Conservation (phyloP, 53 echinoderm and acorn worm genomes). For the Mesocentrotus franciscanus region DNA sequence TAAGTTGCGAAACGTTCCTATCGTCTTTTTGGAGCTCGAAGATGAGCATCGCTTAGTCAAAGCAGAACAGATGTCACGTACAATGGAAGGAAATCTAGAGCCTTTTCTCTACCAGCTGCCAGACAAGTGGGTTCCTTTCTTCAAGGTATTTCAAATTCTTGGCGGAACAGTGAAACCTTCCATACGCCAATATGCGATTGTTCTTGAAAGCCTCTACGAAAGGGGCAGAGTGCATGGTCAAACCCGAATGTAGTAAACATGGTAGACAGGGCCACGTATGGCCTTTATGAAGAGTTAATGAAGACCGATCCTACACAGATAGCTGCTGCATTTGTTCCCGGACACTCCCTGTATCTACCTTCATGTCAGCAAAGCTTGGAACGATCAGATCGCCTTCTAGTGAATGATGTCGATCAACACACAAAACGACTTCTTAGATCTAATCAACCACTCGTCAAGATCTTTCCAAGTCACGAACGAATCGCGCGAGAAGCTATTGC, state of each 20-base stretch:
- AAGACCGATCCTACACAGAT: background rate
- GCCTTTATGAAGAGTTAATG: background rate
- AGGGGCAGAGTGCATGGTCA: background rate
- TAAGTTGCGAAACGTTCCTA: constrained; percentile 21
- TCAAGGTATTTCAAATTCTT: constrained; percentile 36
- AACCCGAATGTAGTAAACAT: constrained; percentile 32
- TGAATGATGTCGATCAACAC: background rate
- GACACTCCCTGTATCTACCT: constrained; percentile 3
- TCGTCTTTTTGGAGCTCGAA: constrained; percentile 15
- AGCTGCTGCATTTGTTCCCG: background rate
- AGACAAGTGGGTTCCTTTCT: constrained; percentile 52
- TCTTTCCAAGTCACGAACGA: background rate
- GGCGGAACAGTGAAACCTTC: constrained; percentile 67
- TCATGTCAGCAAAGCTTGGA: background rate
- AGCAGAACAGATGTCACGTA: constrained; percentile 46
- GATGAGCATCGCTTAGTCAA: background rate
- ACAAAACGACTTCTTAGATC: background rate
- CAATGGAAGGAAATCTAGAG: background rate
- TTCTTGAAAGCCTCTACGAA: constrained; percentile 50
- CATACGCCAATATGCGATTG: constrained; percentile 61
- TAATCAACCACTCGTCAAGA: background rate
- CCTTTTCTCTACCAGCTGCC: constrained; percentile 61
- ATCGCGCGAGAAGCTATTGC: background rate
- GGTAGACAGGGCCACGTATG: background rate
- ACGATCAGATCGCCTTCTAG: constrained; percentile 19